phyloP scores from a whole-genome alignment of 2,113 vertebrate species.

The Abramis brama region DNA sequence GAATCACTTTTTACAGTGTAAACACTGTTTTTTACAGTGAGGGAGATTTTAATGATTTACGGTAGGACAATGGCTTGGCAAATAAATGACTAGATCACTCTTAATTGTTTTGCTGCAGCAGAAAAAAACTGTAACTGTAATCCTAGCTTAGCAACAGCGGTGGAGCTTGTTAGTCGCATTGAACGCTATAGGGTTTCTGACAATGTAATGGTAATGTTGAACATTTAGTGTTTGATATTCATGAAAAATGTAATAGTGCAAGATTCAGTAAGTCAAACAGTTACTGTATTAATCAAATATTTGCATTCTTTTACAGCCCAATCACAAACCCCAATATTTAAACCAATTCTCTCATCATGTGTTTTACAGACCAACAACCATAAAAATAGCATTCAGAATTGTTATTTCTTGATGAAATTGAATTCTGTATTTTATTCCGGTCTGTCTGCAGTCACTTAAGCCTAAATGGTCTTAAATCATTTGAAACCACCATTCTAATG shows the following conservation, averaged over 20 bases:
- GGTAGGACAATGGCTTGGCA: too few relatives aligned
- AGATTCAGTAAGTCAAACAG: too few relatives aligned
- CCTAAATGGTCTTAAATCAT: not conserved
- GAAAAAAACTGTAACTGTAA: too few relatives aligned
- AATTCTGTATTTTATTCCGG: not conserved
- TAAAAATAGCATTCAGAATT: not conserved
- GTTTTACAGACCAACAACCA: not conserved
- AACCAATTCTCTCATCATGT: not conserved
- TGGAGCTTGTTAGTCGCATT: too few relatives aligned
- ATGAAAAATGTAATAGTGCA: too few relatives aligned
- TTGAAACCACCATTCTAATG: not conserved
- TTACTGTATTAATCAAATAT: not conserved
- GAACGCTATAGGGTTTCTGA: too few relatives aligned
- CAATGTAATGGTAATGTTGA: not conserved
- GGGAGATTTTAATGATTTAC: not conserved
- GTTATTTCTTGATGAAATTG: not conserved
- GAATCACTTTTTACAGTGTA: too few relatives aligned
- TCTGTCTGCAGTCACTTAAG: not conserved
- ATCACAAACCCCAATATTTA: not conserved
- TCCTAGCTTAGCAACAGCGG: too few relatives aligned
- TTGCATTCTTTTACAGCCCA: not conserved
- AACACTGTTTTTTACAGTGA: not conserved
- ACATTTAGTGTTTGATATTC: not conserved
- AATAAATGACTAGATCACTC: too few relatives aligned
- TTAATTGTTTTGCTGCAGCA: too few relatives aligned